Percentiles rank a stretch among this genome's conserved stretches.
phyloP scores from a whole-genome alignment of 2,113 vertebrate genomes.

The Acrocephalus arundinaceus region DNA sequence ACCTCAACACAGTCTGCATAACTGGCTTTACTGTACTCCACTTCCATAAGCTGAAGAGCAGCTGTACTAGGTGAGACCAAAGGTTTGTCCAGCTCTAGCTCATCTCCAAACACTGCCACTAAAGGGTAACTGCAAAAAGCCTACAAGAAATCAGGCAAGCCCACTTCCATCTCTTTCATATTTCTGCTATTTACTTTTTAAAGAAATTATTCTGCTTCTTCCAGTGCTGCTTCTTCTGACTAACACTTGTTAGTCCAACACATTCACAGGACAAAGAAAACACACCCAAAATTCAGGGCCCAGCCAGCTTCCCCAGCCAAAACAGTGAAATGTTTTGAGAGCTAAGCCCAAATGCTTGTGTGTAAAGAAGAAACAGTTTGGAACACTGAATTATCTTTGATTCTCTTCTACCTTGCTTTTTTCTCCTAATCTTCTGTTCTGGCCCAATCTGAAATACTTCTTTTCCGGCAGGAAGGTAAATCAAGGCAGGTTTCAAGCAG shows the following conservation, averaged over 20 bases:
- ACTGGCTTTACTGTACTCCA: neutral
- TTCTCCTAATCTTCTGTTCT: neutral
- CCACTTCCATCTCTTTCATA: neutral
- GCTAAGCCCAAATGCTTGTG: neutral
- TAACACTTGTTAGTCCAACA: neutral
- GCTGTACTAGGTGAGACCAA: neutral
- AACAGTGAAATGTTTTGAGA: neutral
- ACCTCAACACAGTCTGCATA: neutral
- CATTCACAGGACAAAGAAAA: neutral
- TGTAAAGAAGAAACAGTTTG: neutral
- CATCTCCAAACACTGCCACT: neutral
- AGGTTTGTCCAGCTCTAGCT: neutral
- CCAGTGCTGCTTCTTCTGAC: neutral
- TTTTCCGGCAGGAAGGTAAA: neutral
- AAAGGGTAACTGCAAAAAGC: neutral
- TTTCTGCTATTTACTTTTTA: neutral
- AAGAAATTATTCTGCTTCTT: neutral
- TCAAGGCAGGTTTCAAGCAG: neutral
- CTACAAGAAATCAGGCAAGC: neutral
- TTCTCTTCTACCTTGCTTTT: neutral
- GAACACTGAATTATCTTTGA: neutral
- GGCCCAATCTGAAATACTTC: neutral
- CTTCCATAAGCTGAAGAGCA: neutral
- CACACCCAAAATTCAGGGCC: neutral
- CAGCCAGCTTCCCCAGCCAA: neutral